Conservation (phyloP, 2,113 vertebrate genomes). For the Felis chaus region DNA sequence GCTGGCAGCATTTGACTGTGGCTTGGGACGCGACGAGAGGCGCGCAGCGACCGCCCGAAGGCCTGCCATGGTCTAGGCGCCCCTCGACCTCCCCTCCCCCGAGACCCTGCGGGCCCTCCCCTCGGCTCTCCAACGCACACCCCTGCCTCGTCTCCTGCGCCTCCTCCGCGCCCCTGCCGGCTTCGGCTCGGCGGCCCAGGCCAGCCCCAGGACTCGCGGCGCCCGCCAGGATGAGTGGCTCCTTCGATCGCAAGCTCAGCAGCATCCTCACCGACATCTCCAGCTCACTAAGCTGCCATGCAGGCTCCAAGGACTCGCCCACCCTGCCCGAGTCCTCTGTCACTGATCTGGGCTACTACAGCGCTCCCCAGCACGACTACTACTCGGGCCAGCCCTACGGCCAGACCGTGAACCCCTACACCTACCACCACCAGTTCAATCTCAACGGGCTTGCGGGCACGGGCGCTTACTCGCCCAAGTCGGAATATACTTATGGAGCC, state of each 20-base stretch:
- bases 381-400: conserved; percentile 91
- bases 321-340: conserved; percentile 96
- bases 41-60: conserved; percentile 51
- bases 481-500: conserved; percentile 94
- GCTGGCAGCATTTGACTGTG: conserved; percentile 76
- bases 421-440: conserved; percentile 94
- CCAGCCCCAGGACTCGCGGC: conserved; percentile 69
- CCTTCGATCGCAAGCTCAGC: conserved; percentile 96
- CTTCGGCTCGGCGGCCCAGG: conserved; percentile 53
- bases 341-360: conserved; percentile 98
- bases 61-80: conserved; percentile 53
- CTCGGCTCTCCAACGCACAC: conserved; percentile 31
- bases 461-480: conserved; percentile 94
- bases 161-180: background rate
- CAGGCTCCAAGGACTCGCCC: conserved; percentile 96
- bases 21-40: conserved; percentile 71
- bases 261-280: conserved; percentile 96
- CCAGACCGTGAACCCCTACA: conserved; percentile 92
- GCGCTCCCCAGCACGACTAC: conserved; percentile 93
- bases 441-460: conserved; percentile 91
- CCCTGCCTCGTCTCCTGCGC: conserved; percentile 11
- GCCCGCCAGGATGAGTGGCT: conserved; percentile 91
- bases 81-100: conserved; percentile 55
- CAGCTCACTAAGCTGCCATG: conserved; percentile 96
- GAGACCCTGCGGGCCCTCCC: conserved; percentile 29